phyloP scores from a whole-genome alignment of 2,113 vertebrate species.

The Symphodus melops region DNA sequence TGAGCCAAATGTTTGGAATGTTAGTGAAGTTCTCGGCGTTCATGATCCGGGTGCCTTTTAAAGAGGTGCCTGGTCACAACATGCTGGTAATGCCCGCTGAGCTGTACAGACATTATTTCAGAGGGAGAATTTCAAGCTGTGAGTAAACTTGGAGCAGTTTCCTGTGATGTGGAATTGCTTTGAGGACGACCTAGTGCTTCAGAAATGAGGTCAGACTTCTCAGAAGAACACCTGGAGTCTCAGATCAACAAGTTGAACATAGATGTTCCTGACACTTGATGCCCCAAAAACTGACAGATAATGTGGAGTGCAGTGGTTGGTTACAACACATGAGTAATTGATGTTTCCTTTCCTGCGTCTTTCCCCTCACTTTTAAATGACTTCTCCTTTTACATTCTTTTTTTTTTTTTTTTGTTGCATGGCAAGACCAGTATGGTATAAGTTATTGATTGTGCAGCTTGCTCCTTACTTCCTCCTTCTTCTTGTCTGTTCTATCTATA shows the following conservation, averaged over 20 bases:
- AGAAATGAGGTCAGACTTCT: conserved; percentile 9
- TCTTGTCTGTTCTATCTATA: neutral
- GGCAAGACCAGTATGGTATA: neutral
- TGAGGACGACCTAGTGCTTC: neutral
- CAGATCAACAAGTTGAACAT: neutral
- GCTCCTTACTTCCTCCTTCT: conserved; percentile 22
- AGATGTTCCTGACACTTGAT: conserved; percentile 1
- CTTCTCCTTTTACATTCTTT: neutral
- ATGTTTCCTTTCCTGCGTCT: neutral
- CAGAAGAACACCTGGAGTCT: neutral
- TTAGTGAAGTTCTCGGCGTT: neutral
- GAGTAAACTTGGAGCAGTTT: neutral
- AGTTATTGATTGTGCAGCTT: conserved; percentile 50
- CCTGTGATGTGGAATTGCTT: neutral
- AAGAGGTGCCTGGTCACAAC: conserved; percentile 6
- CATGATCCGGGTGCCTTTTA: conserved; percentile 6
- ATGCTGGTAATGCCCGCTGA: conserved; percentile 1
- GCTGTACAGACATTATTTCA: conserved; percentile 10
- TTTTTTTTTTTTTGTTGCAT: neutral
- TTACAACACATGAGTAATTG: neutral
- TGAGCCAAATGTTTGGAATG: neutral
- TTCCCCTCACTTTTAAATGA: neutral
- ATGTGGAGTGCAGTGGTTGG: neutral
- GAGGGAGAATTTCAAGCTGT: conserved; percentile 1
- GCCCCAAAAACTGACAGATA: neutral